Conservation (phyloP, 2,113 vertebrate species). For the Plecturocebus donacophilus region DNA sequence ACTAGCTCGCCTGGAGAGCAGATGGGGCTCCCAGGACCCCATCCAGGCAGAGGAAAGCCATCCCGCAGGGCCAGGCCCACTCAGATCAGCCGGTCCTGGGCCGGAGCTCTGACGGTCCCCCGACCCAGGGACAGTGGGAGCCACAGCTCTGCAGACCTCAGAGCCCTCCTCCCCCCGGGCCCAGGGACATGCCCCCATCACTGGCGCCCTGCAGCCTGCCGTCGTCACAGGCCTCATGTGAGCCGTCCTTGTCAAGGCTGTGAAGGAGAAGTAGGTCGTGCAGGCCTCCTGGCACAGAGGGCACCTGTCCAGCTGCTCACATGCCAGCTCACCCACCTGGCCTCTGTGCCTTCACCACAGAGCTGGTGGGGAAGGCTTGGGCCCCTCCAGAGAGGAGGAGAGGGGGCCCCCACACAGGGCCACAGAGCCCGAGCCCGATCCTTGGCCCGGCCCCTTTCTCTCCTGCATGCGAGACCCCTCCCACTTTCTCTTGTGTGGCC, state of each 20-base stretch:
- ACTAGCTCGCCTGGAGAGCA: no score
- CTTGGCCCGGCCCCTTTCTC: not conserved
- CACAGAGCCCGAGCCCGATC: no score
- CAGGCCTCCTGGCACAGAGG: not conserved
- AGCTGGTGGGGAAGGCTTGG: not conserved
- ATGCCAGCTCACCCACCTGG: fast-evolving
- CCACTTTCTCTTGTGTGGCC: not conserved
- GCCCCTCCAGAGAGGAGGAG: not conserved
- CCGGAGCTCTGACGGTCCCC: fast-evolving
- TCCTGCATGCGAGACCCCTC: fast-evolving
- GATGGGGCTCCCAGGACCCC: not conserved
- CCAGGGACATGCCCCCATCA: not conserved
- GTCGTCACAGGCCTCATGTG: no score
- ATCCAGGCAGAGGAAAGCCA: not conserved
- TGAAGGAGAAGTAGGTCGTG: not conserved
- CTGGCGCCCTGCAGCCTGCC: fast-evolving
- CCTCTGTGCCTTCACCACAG: no score
- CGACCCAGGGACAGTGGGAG: fast-evolving
- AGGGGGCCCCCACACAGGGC: fast-evolving
- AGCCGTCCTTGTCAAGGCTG: not conserved
- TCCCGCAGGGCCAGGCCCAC: not conserved
- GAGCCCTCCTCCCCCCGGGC: fast-evolving
- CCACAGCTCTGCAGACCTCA: fast-evolving
- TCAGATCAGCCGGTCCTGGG: not conserved
- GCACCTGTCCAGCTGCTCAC: not conserved